Base-by-base conservation (phyloP, 2,888 invertebrate species). In the Latrodectus elegans region DNA sequence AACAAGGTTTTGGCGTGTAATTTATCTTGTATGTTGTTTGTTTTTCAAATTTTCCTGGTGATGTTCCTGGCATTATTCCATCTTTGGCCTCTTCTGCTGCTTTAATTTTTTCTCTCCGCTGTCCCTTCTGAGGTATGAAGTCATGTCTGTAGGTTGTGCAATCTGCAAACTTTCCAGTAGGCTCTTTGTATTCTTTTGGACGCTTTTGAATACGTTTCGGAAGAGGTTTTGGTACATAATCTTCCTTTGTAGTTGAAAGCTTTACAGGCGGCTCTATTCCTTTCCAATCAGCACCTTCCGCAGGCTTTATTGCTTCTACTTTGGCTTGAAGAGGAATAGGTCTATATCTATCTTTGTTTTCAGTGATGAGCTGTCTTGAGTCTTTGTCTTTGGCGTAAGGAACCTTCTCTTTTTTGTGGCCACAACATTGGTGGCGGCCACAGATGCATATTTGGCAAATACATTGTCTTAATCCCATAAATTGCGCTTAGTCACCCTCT, bases 361-460 rank as follows among this genome's bases (percentile, higher is more conserved):
- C 86, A 10, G 80, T 81, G 52, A 71, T 72, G 26, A 49, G 52
- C 15, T 49, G 22, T 53, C n/a, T 55, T 8, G 17, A 49, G 12
- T 72, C 67, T 51, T 73, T 26, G 55, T 82, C 86, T 53, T 68
- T 81, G 17, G 86, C 86, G 49, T 67, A 87, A 12, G 86, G 86
- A 17, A 60, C 73, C 1, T 49, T 68, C 53, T 64, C 26, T 68
- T 11, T 17, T 55, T 12, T 86, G 65, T 87, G 86, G 15, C 81
- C 81, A 17, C 86, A 87, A 26, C 86, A 87, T 0, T 67, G 77
- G 68, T 87, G 86, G 10, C 76, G 81, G 11, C 86, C 86, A 64
- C 86, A 87, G 49, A 81, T 55, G 22, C 86, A 87, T 72, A 87
- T 87, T 65, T 87, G 80, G 14, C 86, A 87, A 60, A 87, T 87